Evolutionary conservation across 2,113 vertebrate genomes (phyloP).

Genomic region (Pseudorectes ferrugineus): DNA sequence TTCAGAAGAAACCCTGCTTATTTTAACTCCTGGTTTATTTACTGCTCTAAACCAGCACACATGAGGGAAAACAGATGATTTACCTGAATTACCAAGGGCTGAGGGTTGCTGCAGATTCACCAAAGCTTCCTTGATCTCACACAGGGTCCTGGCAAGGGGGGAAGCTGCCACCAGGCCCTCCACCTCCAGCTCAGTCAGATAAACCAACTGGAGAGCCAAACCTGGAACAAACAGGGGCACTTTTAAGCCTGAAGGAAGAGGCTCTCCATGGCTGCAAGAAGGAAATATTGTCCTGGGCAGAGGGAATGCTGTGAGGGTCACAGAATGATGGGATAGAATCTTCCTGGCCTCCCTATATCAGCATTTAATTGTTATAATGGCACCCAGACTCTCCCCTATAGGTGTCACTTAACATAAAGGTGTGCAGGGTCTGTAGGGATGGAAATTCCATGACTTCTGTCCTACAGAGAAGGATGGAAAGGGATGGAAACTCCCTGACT

Average conservation of each 20-base stretch:
- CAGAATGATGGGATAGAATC: background rate
- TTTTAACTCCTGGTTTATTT: background rate
- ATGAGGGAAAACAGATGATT: background rate
- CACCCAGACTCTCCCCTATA: background rate
- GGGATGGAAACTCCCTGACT: background rate
- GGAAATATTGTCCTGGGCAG: background rate
- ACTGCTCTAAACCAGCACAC: background rate
- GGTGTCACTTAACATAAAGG: background rate
- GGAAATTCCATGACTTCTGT: background rate
- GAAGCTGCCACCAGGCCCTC: constrained; percentile 72
- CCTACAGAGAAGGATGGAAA: background rate
- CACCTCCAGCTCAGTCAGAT: constrained; percentile 72
- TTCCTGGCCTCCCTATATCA: background rate
- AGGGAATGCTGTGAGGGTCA: background rate
- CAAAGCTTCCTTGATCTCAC: constrained; percentile 76
- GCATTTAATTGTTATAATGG: background rate
- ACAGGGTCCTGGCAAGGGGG: constrained; percentile 77
- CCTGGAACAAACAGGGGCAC: background rate
- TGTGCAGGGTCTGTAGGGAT: background rate
- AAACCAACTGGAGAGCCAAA: background rate
- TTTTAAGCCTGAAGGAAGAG: background rate
- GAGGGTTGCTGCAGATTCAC: constrained; percentile 10
- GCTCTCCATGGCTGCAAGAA: background rate
- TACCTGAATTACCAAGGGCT: background rate
- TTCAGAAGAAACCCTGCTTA: background rate